A percentile compares a stretch with the other conserved stretches of the same genome.
phyloP scores from a whole-genome alignment of 1,140 invertebrate genomes.

The Drosophila triauraria region DNA sequence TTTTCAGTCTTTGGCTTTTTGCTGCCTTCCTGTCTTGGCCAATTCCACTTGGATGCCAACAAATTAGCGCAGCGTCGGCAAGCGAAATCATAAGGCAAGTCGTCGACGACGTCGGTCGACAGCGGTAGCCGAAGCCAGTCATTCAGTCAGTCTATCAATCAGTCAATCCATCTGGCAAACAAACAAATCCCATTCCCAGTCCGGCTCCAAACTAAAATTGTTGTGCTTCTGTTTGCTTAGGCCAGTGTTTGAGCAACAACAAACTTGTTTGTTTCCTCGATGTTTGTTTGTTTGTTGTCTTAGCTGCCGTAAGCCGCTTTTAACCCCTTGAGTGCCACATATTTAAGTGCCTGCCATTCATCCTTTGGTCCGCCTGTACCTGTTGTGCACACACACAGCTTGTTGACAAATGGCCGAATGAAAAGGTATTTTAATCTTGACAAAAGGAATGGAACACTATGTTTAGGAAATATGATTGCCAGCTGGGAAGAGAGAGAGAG shows the following conservation, averaged over 20 bases:
- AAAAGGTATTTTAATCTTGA: constrained; percentile 37
- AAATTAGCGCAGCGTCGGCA: constrained; percentile 76
- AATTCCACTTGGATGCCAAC: constrained; percentile 69
- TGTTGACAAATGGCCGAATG: constrained; percentile 47
- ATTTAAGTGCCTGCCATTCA: constrained; percentile 54
- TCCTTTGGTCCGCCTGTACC: constrained; percentile 51
- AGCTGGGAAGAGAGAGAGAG: not conserved
- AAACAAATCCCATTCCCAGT: constrained; percentile 64
- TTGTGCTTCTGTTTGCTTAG: constrained; percentile 47
- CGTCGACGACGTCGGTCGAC: not conserved
- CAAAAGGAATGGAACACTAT: constrained; percentile 27
- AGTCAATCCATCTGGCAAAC: constrained; percentile 71
- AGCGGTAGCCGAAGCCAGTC: constrained; percentile 29
- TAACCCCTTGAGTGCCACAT: constrained; percentile 50
- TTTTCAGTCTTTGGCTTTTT: constrained; percentile 16
- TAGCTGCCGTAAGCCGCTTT: constrained; percentile 56
- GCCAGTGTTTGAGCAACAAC: constrained; percentile 48
- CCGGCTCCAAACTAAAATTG: constrained; percentile 25
- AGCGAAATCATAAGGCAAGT: constrained; percentile 74
- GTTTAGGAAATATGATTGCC: constrained; percentile 15
- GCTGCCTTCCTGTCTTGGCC: constrained; percentile 58
- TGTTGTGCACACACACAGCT: constrained; percentile 40
- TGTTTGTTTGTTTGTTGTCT: constrained; percentile 54
- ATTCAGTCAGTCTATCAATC: constrained; percentile 72
- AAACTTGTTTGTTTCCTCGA: constrained; percentile 53